Conservation (phyloP, 2,888 invertebrate genomes). For the Campopleginae sp. region DNA sequence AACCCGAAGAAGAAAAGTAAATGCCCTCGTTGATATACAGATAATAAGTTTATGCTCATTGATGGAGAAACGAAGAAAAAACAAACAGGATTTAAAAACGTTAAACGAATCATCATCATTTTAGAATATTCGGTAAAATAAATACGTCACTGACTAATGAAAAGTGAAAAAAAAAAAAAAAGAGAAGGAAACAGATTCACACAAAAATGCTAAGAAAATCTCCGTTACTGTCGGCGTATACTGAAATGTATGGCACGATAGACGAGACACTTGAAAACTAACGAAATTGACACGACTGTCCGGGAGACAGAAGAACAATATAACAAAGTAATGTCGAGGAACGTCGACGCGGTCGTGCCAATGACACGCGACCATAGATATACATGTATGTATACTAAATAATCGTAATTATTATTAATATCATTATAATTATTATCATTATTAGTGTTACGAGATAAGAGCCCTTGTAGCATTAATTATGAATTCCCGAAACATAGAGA, state of each 20-base stretch:
- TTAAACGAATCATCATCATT: conserved; percentile 27
- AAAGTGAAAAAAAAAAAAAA: conserved; percentile 21
- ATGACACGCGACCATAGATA: conserved; percentile 57
- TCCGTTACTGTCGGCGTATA: conserved; percentile 71
- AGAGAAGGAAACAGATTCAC: not conserved
- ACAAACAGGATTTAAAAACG: conserved; percentile 34
- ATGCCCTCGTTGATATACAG: conserved; percentile 58
- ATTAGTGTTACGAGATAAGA: conserved; percentile 79
- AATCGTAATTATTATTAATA: conserved; percentile 70
- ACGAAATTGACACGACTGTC: conserved; percentile 52
- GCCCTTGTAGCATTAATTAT: conserved; percentile 78
- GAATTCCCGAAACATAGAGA: conserved; percentile 52
- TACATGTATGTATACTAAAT: conserved; percentile 68
- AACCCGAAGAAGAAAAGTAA: not conserved
- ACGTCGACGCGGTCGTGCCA: conserved; percentile 61
- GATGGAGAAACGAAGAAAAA: conserved; percentile 50
- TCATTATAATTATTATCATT: conserved; percentile 73
- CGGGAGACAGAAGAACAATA: not conserved
- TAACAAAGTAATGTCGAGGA: conserved; percentile 46
- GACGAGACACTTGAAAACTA: conserved; percentile 64
- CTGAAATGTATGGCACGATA: conserved; percentile 66
- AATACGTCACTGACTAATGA: conserved; percentile 37
- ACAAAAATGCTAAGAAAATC: conserved; percentile 47
- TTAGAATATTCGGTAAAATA: conserved; percentile 25
- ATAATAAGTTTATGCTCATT: conserved; percentile 54